phyloP scores from a whole-genome alignment of 2,888 invertebrate genomes.

The Drosophila greeni region DNA sequence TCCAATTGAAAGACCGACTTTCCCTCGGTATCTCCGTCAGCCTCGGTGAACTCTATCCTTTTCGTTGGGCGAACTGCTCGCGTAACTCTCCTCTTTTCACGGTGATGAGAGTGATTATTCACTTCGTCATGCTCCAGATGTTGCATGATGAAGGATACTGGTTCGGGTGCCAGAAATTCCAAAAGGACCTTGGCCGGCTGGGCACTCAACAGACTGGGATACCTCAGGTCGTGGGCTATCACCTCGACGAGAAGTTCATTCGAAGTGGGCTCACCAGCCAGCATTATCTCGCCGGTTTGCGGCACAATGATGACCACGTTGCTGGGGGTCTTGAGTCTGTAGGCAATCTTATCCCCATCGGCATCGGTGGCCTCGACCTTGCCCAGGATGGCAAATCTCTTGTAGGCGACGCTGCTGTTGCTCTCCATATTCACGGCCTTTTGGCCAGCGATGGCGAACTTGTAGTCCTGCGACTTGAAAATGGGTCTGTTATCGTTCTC shows the following conservation, averaged over 20 bases:
- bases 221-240: conserved; percentile 89
- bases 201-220: conserved; percentile 85
- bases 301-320: conserved; percentile 93
- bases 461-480: conserved; percentile 88
- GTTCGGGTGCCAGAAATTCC: conserved; percentile 83
- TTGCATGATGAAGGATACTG: conserved; percentile 82
- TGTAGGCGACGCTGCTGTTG: conserved; percentile 84
- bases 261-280: conserved; percentile 86
- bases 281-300: conserved; percentile 92
- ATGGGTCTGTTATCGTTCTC: conserved; percentile 95
- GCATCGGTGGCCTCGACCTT: conserved; percentile 92
- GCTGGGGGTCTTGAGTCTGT: conserved; percentile 88
- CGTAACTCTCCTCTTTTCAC: conserved; percentile 89
- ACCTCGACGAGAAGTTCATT: conserved; percentile 85
- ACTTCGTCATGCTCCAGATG: conserved; percentile 80
- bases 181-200: conserved; percentile 87
- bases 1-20: conserved; percentile 93
- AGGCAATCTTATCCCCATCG: conserved; percentile 95
- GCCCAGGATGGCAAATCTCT: conserved; percentile 90
- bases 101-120: conserved; percentile 81
- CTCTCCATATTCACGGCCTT: conserved; percentile 80
- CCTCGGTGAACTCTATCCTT: conserved; percentile 93
- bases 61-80: conserved; percentile 96
- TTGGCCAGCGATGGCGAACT: conserved; percentile 86
- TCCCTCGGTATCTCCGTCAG: conserved; percentile 92